Conservation (phyloP, 2,113 vertebrate species). For the Tachysurus fulvidraco region DNA sequence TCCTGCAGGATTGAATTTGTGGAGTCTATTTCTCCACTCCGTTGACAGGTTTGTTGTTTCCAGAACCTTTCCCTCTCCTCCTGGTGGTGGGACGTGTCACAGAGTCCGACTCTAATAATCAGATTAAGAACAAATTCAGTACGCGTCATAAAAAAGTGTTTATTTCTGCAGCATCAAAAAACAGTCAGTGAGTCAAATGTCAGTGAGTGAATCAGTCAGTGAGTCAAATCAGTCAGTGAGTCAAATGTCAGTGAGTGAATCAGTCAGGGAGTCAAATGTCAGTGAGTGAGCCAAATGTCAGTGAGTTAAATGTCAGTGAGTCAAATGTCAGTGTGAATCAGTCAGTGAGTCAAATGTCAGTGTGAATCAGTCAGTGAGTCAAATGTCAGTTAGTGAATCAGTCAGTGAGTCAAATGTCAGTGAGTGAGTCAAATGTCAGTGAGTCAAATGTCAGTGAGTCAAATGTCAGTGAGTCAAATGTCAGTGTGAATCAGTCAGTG, state of each 20-base stretch:
- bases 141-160: background rate
- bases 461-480: too few species aligned
- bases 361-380: background rate
- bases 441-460: too few species aligned
- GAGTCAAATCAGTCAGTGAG: background rate
- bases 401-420: too few species aligned
- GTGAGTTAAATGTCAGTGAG: too few species aligned
- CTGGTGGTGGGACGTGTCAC: slow-evolving; percentile 49
- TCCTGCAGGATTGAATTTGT: background rate
- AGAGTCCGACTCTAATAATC: slow-evolving; percentile 25
- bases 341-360: too few species aligned
- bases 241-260: background rate
- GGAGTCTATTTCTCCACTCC: slow-evolving; percentile 60
- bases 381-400: too few species aligned
- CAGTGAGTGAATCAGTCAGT: background rate
- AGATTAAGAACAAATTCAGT: background rate
- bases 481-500: too few species aligned
- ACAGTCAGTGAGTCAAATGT: too few species aligned
- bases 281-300: background rate
- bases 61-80: slow-evolving; percentile 53
- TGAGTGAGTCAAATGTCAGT: background rate
- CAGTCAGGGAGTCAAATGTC: too few species aligned
- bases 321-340: background rate
- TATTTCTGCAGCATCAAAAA: background rate
- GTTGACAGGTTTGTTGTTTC: slow-evolving; percentile 61